Evolutionary conservation across 30 jellyfish, hydroid and myxozoan species (phyloP).

Genomic region (Aurelia aurita complex sp. Pacific): DNA sequence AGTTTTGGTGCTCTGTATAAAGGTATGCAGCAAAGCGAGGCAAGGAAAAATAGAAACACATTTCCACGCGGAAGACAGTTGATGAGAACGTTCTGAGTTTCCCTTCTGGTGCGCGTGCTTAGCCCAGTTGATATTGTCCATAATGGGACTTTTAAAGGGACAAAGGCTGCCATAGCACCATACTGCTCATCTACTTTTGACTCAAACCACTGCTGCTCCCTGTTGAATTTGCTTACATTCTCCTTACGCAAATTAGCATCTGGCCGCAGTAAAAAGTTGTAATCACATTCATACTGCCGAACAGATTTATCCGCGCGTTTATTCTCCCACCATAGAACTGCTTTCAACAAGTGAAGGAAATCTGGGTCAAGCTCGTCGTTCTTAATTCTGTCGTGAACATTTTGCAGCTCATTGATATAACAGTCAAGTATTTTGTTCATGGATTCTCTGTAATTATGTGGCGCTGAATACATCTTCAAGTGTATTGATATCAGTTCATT

Average conservation of each 20-base stretch:
- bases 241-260: constrained; percentile 53
- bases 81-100: constrained; percentile 79
- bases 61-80: constrained; percentile 92
- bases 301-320: constrained; percentile 59
- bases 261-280: constrained; percentile 71
- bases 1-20: constrained; percentile 86
- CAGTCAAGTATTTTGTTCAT: constrained; percentile 2
- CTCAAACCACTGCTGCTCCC: constrained; percentile 55
- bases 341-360: constrained; percentile 19
- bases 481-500: constrained; percentile 57
- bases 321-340: constrained; percentile 73
- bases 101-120: constrained; percentile 75
- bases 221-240: constrained; percentile 40
- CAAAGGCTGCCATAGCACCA: constrained; percentile 32
- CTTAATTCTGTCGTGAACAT: constrained; percentile 29
- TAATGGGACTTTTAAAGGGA: constrained; percentile 77
- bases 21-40: constrained; percentile 75
- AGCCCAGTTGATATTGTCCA: constrained; percentile 76
- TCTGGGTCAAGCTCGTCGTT: constrained; percentile 81
- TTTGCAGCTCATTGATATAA: constrained; percentile 18
- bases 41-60: constrained; percentile 45
- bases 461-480: constrained; percentile 38
- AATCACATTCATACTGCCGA: constrained; percentile 65
- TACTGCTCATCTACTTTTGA: constrained; percentile 48
- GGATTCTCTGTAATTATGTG: background rate